phyloP scores from a whole-genome alignment of 2,797 vertebrate genomes.

The Parambassis ranga region DNA sequence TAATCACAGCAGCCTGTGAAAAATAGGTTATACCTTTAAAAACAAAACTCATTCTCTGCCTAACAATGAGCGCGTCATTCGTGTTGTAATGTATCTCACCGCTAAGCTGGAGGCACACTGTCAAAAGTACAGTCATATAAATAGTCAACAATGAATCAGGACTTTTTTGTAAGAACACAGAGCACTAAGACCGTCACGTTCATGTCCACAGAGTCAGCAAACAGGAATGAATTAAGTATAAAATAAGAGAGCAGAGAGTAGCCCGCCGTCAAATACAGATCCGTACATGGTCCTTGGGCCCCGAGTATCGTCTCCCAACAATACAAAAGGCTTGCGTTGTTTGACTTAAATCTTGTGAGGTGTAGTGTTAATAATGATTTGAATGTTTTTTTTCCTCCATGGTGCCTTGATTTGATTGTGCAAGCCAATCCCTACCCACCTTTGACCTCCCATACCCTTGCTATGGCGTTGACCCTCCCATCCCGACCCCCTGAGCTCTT shows the following conservation, averaged over 20 bases:
- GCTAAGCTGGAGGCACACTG: slow-evolving; percentile 64
- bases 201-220: slow-evolving; percentile 48
- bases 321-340: slow-evolving; percentile 55
- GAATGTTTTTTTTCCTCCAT: slow-evolving; percentile 26
- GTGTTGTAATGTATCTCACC: slow-evolving; percentile 59
- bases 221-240: slow-evolving; percentile 57
- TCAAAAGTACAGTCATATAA: slow-evolving; percentile 65
- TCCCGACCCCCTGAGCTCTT: slow-evolving; percentile 73
- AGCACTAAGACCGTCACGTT: slow-evolving; percentile 53
- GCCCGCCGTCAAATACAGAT: slow-evolving; percentile 34
- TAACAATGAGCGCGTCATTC: slow-evolving; percentile 58
- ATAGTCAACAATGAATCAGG: slow-evolving; percentile 55
- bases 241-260: slow-evolving; percentile 46
- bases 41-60: slow-evolving; percentile 39
- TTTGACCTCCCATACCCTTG: slow-evolving; percentile 43
- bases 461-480: slow-evolving; percentile 45
- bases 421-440: slow-evolving; percentile 56
- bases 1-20: slow-evolving; percentile 57
- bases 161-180: slow-evolving; percentile 65
- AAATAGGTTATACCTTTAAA: slow-evolving; percentile 60
- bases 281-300: slow-evolving; percentile 51
- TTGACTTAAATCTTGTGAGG: slow-evolving; percentile 39
- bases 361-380: slow-evolving; percentile 22
- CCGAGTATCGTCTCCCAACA: slow-evolving; percentile 43
- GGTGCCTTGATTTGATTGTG: slow-evolving; percentile 64